Evolutionary conservation across 2,888 invertebrate genomes (phyloP), one percentile per base, ranked within the genome.

Genomic region (Stenolophus ochropezus): DNA sequence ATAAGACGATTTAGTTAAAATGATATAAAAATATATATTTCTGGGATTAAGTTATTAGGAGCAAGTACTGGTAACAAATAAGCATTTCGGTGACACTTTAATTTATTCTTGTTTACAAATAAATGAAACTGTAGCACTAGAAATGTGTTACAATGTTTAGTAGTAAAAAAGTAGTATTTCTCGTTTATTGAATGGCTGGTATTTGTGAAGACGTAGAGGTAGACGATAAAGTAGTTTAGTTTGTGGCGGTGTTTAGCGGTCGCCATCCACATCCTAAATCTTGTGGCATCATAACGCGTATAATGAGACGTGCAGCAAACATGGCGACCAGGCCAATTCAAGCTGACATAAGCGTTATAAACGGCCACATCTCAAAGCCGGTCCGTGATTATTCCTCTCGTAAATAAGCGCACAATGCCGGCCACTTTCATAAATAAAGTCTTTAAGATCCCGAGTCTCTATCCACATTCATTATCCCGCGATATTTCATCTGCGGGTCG

Each of bases 311-410:
- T 58, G 74, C 23, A 74, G 56, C 81, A 74, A 73, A 73, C 25
- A 73, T 73, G 81, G 81, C 81, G 73, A 16, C 69, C 77, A 14
- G 16, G n/a, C 51, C 69, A 51, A 71, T 79, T 79, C 53, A 51
- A 49, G 51, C 74, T 81, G 81, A 81, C 81, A 81, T 81, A 81
- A 81, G 81, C 75, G 42, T 81, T 74, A 81, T 81, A 65, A 81
- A 81, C 81, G 81, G 53, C 75, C 61, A 81, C 75, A 65, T 47
- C 51, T 81, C 81, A 81, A 81, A 81, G 81, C 81, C 73, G 74
- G 23, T 47, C 65, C 75, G 65, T 81, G 81, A 75, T 81, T 74
- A 81, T 81, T 74, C 75, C 75, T 49, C 74, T 49, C 81, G 49
- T 81, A 81, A 81, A 81, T 81, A 81, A 74, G 73, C 23, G 27